phyloP scores from a whole-genome alignment of 2,113 vertebrate genomes.

The Mustela lutreola region DNA sequence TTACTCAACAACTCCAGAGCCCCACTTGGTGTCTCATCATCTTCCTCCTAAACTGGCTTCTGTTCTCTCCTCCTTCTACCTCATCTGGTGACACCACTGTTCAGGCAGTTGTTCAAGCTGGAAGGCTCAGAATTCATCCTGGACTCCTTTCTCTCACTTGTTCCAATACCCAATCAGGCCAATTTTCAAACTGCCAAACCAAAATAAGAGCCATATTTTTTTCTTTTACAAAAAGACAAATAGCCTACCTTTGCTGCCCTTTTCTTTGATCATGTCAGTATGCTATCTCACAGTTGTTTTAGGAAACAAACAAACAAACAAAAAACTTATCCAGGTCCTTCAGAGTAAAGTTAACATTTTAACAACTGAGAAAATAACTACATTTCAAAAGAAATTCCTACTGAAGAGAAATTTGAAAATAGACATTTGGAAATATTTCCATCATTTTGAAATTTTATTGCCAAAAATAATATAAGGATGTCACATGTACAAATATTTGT shows the following conservation, averaged over 20 bases:
- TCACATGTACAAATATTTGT: neutral
- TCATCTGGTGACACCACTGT: neutral
- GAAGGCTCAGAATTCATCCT: neutral
- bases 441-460: constrained; percentile 27
- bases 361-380: constrained; percentile 23
- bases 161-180: constrained; percentile 6
- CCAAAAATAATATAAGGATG: neutral
- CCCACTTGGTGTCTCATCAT: neutral
- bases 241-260: neutral
- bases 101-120: neutral
- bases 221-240: constrained; percentile 41
- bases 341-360: constrained; percentile 64
- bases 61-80: neutral
- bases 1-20: neutral
- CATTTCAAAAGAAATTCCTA: constrained; percentile 47
- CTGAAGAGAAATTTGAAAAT: constrained; percentile 40
- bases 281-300: constrained; percentile 18
- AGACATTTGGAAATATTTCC: constrained; percentile 27
- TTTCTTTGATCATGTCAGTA: neutral
- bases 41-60: neutral
- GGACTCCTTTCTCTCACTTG: neutral
- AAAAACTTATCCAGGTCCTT: neutral
- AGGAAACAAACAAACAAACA: neutral
- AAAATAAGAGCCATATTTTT: neutral
- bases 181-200: neutral